A percentile compares a stretch with the other conserved stretches of the same genome.
phyloP scores from a whole-genome alignment of 2,797 vertebrate species.

The Huso huso region DNA sequence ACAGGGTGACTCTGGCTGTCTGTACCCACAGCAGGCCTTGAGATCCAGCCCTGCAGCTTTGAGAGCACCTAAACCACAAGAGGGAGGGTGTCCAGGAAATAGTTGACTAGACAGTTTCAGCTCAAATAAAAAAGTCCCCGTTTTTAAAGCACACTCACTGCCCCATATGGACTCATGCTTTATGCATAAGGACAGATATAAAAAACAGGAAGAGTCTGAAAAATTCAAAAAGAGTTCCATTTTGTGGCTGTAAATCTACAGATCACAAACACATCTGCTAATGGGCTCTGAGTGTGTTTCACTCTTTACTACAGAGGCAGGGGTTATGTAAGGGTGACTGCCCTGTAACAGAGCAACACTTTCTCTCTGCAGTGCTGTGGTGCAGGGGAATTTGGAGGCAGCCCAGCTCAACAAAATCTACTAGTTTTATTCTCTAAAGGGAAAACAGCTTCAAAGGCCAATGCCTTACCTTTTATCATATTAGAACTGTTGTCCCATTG shows the following conservation, averaged over 20 bases:
- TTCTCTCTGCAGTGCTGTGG: too few species aligned
- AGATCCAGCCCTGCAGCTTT: not conserved
- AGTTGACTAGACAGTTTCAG: slow-evolving; percentile 27
- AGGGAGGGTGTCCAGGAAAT: slow-evolving; percentile 11
- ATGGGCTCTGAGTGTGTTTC: slow-evolving; percentile 24
- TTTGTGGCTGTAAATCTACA: slow-evolving; percentile 40
- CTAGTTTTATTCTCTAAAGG: too few species aligned
- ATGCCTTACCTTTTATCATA: too few species aligned
- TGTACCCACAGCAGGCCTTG: not conserved
- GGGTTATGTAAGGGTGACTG: too few species aligned
- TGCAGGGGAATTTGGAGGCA: too few species aligned
- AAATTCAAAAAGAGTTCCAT: slow-evolving; percentile 45
- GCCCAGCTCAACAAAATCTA: too few species aligned
- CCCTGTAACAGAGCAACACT: too few species aligned
- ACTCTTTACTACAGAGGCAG: too few species aligned
- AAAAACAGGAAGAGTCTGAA: slow-evolving; percentile 43
- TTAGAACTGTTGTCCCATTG: too few species aligned
- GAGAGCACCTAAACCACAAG: slow-evolving; percentile 7
- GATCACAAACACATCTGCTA: slow-evolving; percentile 37
- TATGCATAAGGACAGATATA: slow-evolving; percentile 54
- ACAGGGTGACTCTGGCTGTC: not conserved
- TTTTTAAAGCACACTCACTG: slow-evolving; percentile 37
- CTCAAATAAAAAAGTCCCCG: slow-evolving; percentile 10
- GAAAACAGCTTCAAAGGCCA: too few species aligned
- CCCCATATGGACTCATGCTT: slow-evolving; percentile 47